A percentile compares a stretch with the other conserved stretches of the same genome.
These are phyloP conservation scores for Eledona agricola DNA, from an alignment of 2,888 invertebrate species.

Conservation along the genomic window DNA sequence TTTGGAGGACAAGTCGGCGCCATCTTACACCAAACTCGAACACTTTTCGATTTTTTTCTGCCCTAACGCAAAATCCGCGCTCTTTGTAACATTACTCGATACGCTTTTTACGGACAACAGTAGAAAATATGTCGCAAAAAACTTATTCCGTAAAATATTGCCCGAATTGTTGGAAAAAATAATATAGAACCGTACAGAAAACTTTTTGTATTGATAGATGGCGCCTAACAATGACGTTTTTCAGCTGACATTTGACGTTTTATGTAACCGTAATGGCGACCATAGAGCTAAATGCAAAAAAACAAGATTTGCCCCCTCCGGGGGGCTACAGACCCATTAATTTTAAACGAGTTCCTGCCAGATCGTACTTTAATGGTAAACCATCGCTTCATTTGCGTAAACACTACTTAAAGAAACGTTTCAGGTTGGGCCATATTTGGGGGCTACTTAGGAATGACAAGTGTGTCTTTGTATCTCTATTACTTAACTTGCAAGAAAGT, in stretches of 20 bases:
- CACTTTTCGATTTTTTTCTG: too few relatives aligned
- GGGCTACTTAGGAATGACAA: slow-evolving; percentile 68
- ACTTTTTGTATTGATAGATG: too few relatives aligned
- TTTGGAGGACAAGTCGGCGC: slow-evolving; percentile 12
- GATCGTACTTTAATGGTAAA: slow-evolving; percentile 73
- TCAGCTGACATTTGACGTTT: slow-evolving; percentile 11
- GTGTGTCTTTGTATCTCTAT: slow-evolving; percentile 68
- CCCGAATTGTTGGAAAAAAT: too few relatives aligned
- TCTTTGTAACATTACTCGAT: too few relatives aligned
- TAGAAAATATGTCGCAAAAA: too few relatives aligned
- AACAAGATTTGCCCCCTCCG: slow-evolving; percentile 92
- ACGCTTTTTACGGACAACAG: too few relatives aligned
- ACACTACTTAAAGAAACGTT: slow-evolving; percentile 45
- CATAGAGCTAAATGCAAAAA: slow-evolving; percentile 59
- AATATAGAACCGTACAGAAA: too few relatives aligned
- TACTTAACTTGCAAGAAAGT: slow-evolving; percentile 66
- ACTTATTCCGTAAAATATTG: too few relatives aligned
- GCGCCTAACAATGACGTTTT: too few relatives aligned
- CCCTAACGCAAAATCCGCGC: too few relatives aligned
- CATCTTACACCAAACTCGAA: slow-evolving; percentile 5
- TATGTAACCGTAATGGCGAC: slow-evolving; percentile 16
- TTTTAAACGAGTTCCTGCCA: slow-evolving; percentile 77
- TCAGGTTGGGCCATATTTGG: slow-evolving; percentile 72
- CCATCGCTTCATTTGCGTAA: not conserved
- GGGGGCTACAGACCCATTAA: slow-evolving; percentile 88